Percentiles rank a stretch among this genome's conserved stretches.
Evolutionary conservation across 2,113 vertebrate species (phyloP).

Genomic region (Cyanocitta stelleri): DNA sequence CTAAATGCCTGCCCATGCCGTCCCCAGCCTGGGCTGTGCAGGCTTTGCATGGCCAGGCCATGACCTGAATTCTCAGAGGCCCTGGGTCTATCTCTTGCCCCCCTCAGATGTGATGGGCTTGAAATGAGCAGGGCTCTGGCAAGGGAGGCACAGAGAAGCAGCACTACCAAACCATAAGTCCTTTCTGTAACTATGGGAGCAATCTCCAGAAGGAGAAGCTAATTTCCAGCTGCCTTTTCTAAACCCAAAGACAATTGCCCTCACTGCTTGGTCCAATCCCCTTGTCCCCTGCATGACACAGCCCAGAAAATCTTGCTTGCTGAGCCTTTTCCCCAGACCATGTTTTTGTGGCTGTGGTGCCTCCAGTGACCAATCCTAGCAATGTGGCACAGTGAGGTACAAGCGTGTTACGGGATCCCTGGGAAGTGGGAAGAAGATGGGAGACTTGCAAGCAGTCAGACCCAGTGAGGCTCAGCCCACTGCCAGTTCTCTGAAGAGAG

Average conservation of each 20-base stretch:
- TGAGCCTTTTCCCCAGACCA: not conserved
- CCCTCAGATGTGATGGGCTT: not conserved
- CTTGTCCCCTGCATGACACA: not conserved
- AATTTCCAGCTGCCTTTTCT: not conserved
- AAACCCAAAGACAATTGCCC: not conserved
- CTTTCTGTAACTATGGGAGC: not conserved
- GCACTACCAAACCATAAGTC: not conserved
- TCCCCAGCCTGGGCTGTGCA: not conserved
- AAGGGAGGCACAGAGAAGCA: not conserved
- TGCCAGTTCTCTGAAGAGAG: not conserved
- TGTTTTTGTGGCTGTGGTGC: not conserved
- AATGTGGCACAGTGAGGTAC: not conserved
- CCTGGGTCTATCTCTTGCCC: not conserved
- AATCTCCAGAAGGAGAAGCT: not conserved
- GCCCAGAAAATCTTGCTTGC: not conserved
- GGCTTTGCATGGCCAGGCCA: not conserved
- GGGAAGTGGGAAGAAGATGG: not conserved
- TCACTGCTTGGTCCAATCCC: not conserved
- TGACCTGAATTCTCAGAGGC: not conserved
- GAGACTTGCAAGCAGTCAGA: not conserved
- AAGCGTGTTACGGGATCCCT: rapidly evolving
- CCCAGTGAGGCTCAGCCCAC: not conserved
- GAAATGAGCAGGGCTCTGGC: not conserved
- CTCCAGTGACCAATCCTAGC: not conserved
- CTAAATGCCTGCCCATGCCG: not conserved